A percentile compares a stretch with the other conserved stretches of the same genome.
phyloP scores from a whole-genome alignment of 2,113 vertebrate species.

The Lampris megalopsis region DNA sequence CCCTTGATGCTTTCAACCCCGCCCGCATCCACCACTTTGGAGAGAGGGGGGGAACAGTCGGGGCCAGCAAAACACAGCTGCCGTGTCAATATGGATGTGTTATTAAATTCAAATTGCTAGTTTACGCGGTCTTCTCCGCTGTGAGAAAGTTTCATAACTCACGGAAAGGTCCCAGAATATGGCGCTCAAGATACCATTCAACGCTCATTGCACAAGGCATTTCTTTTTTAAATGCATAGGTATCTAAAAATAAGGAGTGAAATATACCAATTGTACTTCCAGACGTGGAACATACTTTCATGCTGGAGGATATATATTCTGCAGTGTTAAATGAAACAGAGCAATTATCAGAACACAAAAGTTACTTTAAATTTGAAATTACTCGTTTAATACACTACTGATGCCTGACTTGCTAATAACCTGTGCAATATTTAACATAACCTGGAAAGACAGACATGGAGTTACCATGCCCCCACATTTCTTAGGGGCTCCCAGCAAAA shows the following conservation, averaged over 20 bases:
- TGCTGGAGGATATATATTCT: too few species aligned
- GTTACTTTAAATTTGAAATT: background rate
- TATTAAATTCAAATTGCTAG: background rate
- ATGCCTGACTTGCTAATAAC: too few species aligned
- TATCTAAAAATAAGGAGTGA: too few species aligned
- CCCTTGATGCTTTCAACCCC: conserved; percentile 4
- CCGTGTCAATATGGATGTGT: background rate
- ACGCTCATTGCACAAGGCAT: background rate
- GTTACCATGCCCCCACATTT: too few species aligned
- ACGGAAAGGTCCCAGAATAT: too few species aligned
- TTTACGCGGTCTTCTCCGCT: background rate
- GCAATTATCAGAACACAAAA: background rate
- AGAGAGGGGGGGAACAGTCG: background rate
- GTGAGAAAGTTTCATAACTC: background rate
- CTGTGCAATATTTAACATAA: too few species aligned
- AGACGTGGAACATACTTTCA: too few species aligned
- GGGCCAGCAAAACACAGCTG: background rate
- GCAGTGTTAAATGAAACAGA: background rate
- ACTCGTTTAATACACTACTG: too few species aligned
- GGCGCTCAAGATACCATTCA: background rate
- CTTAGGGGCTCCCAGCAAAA: too few species aligned
- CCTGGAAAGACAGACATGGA: too few species aligned
- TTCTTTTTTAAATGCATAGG: conserved; percentile 5
- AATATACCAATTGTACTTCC: background rate
- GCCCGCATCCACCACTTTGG: background rate